Conservation (phyloP, 2,797 vertebrate species). For the Tenualosa thibaudeaui region DNA sequence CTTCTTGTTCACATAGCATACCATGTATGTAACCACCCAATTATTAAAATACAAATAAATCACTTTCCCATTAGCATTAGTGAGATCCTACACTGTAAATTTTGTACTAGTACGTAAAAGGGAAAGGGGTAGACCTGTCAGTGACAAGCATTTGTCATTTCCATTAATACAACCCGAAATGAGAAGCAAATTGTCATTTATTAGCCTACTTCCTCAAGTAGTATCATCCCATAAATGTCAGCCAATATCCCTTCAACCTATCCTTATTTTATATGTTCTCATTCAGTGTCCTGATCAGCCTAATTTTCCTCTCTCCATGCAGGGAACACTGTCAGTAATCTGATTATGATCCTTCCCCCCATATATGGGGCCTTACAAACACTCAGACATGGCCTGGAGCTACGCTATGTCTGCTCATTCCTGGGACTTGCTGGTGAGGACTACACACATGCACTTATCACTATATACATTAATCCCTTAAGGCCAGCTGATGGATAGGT, state of each 20-base stretch:
- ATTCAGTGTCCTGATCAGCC: slow-evolving; percentile 1
- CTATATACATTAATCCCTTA: too few relatives aligned
- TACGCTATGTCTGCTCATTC: slow-evolving; percentile 90
- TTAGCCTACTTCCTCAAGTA: too few relatives aligned
- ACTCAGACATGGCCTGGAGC: slow-evolving; percentile 87
- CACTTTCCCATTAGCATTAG: background rate
- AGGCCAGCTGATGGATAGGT: too few relatives aligned
- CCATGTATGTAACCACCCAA: background rate
- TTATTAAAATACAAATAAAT: background rate
- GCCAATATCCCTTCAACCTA: background rate
- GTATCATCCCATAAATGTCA: too few relatives aligned
- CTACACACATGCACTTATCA: background rate
- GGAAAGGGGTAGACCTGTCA: too few relatives aligned
- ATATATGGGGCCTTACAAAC: slow-evolving; percentile 91
- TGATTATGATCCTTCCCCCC: slow-evolving; percentile 98
- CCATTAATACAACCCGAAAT: too few relatives aligned
- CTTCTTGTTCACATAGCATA: background rate
- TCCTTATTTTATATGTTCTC: background rate
- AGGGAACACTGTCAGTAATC: slow-evolving; percentile 99
- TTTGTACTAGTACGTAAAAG: too few relatives aligned
- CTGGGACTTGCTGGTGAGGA: slow-evolving; percentile 88
- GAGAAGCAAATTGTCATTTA: too few relatives aligned
- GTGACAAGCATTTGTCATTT: too few relatives aligned
- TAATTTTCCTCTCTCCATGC: slow-evolving; percentile 55
- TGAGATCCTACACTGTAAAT: background rate